These are phyloP conservation scores for Conops quadrifasciatus DNA, from an alignment of 2,888 invertebrate genomes.

Conservation along the genomic window DNA sequence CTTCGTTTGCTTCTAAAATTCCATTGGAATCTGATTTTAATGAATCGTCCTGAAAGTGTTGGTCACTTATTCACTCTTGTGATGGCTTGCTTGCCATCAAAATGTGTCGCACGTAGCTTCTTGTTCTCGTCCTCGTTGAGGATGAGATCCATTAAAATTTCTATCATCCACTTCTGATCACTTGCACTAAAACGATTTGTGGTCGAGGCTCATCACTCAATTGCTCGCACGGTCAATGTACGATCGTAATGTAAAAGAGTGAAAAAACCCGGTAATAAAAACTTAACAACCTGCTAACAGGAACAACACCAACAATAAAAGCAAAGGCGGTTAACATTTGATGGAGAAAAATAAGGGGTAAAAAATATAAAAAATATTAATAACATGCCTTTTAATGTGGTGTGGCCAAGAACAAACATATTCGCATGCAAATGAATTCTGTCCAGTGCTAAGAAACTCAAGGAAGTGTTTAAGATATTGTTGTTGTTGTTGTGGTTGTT, in stretches of 20 bases:
- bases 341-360: background rate
- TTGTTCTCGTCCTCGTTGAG: background rate
- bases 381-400: background rate
- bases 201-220: background rate
- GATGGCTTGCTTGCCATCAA: background rate
- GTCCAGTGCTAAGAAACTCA: too few relatives aligned
- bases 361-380: background rate
- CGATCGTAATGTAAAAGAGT: background rate
- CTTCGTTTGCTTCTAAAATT: background rate
- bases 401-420: background rate
- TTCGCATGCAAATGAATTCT: slow-evolving; percentile 12
- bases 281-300: background rate
- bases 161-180: background rate
- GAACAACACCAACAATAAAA: too few relatives aligned
- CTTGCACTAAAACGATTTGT: background rate
- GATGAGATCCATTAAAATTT: slow-evolving; percentile 19
- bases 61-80: background rate
- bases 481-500: too few relatives aligned
- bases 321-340: background rate
- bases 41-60: background rate
- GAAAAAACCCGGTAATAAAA: slow-evolving; percentile 13
- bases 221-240: background rate
- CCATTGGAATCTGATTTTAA: background rate
- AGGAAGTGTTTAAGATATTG: too few relatives aligned
- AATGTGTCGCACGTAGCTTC: slow-evolving; percentile 11